Base-by-base conservation (phyloP, 2,888 invertebrate genomes). In the Agriotes lineatus region DNA sequence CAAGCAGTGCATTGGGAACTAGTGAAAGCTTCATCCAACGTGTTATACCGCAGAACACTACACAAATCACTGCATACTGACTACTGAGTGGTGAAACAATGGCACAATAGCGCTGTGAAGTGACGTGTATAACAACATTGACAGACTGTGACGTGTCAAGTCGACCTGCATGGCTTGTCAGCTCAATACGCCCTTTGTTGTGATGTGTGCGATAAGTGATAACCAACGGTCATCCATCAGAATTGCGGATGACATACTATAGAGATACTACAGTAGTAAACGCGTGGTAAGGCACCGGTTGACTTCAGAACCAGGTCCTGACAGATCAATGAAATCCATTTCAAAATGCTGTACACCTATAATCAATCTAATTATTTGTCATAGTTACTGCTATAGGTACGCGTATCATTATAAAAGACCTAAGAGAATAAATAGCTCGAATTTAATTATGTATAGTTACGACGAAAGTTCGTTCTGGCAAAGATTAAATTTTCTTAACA, bases 81-180 rank as follows among this genome's bases (percentile, higher is more conserved):
- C 69, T 69, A 69, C 65, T 58, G 70, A 67, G 67, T 70, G 62
- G 44, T 62, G 70, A 73, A 74, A 79, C 78, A 79, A 79, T 79
- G 74, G 76, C 71, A 79, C 75, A 80, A 80, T 80, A 75, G 78
- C 74, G 73, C 78, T 75, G 80, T 80, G 78, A 80, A 80, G 80
- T 80, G 80, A 80, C 79, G 79, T 78, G 78, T 80, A 78, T 72
- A 75, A 77, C 76, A 79, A 78, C 77, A 78, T 77, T 80, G 80
- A 80, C 75, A 77, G 79, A 78, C 79, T 77, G 76, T 79, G 80
- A 79, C 79, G 79, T 76, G 80, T 80, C 80, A 77, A 76, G 77
- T 78, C 74, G 71, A 75, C 79, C 79, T 78, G 79, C 77, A 79
- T 77, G 70, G 78, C 74, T 76, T 77, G 80, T 79, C 80, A 80